These are phyloP conservation scores for Polydrusus pterygomalis DNA, from an alignment of 2,888 invertebrate species.

Conservation along the genomic window DNA sequence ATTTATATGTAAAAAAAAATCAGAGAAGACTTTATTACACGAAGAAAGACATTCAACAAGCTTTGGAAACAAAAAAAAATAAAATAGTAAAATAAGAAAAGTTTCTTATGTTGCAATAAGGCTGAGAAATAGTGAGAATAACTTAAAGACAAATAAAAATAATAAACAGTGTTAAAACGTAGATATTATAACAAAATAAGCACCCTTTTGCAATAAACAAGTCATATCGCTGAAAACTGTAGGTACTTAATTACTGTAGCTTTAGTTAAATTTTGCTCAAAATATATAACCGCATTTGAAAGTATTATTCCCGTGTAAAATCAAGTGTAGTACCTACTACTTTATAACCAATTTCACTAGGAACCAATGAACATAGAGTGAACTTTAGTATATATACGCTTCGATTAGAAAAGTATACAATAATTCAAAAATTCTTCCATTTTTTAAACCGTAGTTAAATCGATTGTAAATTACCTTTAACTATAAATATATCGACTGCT, in stretches of 20 bases:
- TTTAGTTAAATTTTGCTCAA: slow-evolving; percentile 39
- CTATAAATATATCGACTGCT: slow-evolving; percentile 11
- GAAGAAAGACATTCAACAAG: not conserved
- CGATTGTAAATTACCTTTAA: slow-evolving; percentile 7
- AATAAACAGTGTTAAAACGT: slow-evolving; percentile 17
- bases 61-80: too few relatives aligned
- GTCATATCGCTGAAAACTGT: slow-evolving; percentile 15
- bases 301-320: slow-evolving; percentile 27
- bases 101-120: slow-evolving; percentile 31
- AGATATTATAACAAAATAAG: slow-evolving; percentile 17
- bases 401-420: slow-evolving; percentile 36
- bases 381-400: slow-evolving; percentile 31
- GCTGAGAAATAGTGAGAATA: slow-evolving; percentile 43
- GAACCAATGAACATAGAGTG: slow-evolving; percentile 18
- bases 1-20: not conserved
- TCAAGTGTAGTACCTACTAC: slow-evolving; percentile 10
- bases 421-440: slow-evolving; percentile 45
- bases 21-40: not conserved
- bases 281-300: slow-evolving; percentile 36
- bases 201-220: slow-evolving; percentile 24
- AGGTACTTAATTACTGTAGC: slow-evolving; percentile 4
- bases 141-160: slow-evolving; percentile 8
- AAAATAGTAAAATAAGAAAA: slow-evolving; percentile 6
- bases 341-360: not conserved
- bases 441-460: slow-evolving; percentile 33